Conservation (phyloP, 2,797 vertebrate species). For the Gephyroberyx darwinii region DNA sequence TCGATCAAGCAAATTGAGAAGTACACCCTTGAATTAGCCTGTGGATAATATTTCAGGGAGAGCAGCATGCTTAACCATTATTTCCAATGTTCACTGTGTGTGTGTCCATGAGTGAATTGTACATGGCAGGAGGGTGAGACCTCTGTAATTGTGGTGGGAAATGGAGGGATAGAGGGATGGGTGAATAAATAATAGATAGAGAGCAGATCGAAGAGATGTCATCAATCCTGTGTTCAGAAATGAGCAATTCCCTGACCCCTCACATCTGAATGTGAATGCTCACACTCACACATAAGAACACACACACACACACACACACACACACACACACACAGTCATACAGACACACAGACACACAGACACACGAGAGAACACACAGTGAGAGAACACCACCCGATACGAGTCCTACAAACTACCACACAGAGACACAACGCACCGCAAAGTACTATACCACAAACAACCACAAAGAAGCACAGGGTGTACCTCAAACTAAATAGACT, state of each 20-base stretch:
- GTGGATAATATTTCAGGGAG: too few relatives aligned
- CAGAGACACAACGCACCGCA: too few relatives aligned
- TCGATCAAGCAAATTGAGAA: too few relatives aligned
- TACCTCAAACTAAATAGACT: not conserved
- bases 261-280: slow-evolving; percentile 11
- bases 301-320: not conserved
- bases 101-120: slow-evolving; percentile 3
- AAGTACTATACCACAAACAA: not conserved
- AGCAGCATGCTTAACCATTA: too few relatives aligned
- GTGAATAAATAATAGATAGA: slow-evolving; percentile 60
- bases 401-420: too few relatives aligned
- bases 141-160: slow-evolving; percentile 52
- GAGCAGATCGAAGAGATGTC: slow-evolving; percentile 42
- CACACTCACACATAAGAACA: not conserved
- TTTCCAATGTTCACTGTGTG: too few relatives aligned
- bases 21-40: too few relatives aligned
- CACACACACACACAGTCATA: not conserved
- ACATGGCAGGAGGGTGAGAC: slow-evolving; percentile 49
- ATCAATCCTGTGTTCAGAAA: slow-evolving; percentile 34
- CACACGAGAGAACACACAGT: not conserved
- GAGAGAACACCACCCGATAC: too few relatives aligned
- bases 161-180: slow-evolving; percentile 39
- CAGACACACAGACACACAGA: not conserved
- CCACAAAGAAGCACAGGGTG: not conserved
- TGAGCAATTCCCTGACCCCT: slow-evolving; percentile 36